phyloP scores from a whole-genome alignment of 2,888 invertebrate species.

The Morinoia aosen region DNA sequence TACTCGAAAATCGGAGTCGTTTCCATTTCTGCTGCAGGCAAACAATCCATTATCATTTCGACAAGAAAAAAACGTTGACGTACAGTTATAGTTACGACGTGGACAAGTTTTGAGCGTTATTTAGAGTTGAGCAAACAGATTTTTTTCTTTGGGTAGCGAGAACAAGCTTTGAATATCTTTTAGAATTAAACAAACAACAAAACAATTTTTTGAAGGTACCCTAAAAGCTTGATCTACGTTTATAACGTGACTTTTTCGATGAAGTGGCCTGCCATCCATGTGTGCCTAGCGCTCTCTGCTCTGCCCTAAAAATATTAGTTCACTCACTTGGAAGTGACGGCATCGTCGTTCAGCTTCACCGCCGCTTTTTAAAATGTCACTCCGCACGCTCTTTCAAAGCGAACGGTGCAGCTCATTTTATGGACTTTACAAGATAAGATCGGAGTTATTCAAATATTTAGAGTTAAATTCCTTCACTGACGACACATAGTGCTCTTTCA shows the following conservation, averaged over 20 bases:
- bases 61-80: background rate
- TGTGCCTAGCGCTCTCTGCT: background rate
- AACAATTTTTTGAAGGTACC: background rate
- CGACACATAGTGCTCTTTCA: no score
- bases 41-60: background rate
- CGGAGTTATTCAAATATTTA: background rate
- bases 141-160: background rate
- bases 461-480: background rate
- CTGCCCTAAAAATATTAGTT: background rate
- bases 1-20: background rate
- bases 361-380: background rate
- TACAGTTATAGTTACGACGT: background rate
- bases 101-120: background rate
- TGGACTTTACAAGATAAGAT: background rate
- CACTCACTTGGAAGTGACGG: background rate
- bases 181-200: background rate
- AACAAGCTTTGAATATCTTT: background rate
- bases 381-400: background rate
- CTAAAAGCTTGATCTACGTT: background rate
- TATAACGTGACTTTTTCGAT: background rate
- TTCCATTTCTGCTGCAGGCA: background rate
- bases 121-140: background rate
- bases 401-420: background rate
- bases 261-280: background rate
- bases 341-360: background rate